phyloP scores from a whole-genome alignment of 2,797 vertebrate species.

The Melanogrammus aeglefinus region DNA sequence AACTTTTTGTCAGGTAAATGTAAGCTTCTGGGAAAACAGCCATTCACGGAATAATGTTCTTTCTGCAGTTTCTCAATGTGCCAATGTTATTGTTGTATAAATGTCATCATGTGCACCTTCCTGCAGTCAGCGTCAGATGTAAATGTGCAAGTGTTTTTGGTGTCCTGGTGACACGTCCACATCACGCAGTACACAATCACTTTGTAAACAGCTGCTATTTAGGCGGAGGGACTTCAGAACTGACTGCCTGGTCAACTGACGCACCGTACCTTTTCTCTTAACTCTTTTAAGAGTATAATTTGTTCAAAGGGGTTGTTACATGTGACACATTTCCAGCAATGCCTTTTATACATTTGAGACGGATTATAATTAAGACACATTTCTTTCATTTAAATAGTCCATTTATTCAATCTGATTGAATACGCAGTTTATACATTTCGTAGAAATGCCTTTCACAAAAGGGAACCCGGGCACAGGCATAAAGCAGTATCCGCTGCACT shows the following conservation, averaged over 20 bases:
- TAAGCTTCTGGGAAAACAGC: not conserved
- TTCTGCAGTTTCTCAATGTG: not conserved
- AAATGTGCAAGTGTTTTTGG: not conserved
- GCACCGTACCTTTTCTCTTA: not conserved
- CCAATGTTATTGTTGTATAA: too few relatives aligned
- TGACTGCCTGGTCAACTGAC: not conserved
- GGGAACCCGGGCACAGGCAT: too few relatives aligned
- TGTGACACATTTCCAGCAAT: not conserved
- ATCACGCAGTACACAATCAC: not conserved
- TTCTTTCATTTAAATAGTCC: too few relatives aligned
- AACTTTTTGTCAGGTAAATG: conserved; percentile 2
- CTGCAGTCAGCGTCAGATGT: too few relatives aligned
- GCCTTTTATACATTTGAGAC: not conserved
- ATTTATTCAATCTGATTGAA: too few relatives aligned
- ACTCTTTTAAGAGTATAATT: not conserved
- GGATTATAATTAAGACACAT: too few relatives aligned
- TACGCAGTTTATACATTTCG: too few relatives aligned
- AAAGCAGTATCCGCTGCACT: too few relatives aligned
- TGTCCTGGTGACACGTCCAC: not conserved
- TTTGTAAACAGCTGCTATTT: not conserved
- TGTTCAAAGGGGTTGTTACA: not conserved
- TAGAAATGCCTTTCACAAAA: too few relatives aligned
- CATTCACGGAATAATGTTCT: not conserved
- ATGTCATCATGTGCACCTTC: too few relatives aligned
- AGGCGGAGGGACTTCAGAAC: not conserved